A percentile compares a stretch with the other conserved stretches of the same genome.
Evolutionary conservation across 2,888 invertebrate species (phyloP).

Genomic region (Acronicta psi): DNA sequence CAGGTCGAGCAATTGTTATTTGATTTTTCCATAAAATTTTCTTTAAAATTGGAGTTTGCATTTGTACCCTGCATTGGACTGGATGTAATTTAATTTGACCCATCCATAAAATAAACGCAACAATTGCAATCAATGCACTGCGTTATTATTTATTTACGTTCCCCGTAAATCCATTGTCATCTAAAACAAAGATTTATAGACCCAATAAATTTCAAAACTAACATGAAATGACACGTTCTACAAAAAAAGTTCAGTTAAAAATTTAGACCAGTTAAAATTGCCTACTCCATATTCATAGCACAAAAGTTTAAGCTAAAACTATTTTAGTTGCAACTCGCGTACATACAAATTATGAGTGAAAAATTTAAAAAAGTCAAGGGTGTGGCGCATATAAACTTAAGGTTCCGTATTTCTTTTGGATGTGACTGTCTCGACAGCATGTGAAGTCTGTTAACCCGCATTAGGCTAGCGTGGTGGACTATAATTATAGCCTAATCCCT

Average conservation of each 20-base stretch:
- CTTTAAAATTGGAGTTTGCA: too few relatives aligned
- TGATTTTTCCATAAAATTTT: too few relatives aligned
- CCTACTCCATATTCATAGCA: slow-evolving; percentile 41
- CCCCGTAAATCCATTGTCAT: slow-evolving; percentile 34
- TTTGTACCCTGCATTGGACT: too few relatives aligned
- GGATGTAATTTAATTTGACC: too few relatives aligned
- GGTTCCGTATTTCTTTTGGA: slow-evolving; percentile 15
- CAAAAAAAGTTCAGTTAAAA: slow-evolving; percentile 11
- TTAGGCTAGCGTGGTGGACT: too few relatives aligned
- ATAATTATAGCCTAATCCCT: too few relatives aligned
- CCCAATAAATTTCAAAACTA: slow-evolving; percentile 15
- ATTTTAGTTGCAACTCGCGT: slow-evolving; percentile 27
- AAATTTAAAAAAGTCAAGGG: slow-evolving; percentile 20
- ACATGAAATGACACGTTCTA: background rate
- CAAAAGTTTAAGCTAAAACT: slow-evolving; percentile 36
- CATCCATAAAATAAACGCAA: too few relatives aligned
- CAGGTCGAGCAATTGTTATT: too few relatives aligned
- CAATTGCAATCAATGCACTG: too few relatives aligned
- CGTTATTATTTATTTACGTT: background rate
- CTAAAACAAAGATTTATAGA: slow-evolving; percentile 30
- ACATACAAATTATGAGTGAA: slow-evolving; percentile 33
- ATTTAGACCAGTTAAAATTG: slow-evolving; percentile 7
- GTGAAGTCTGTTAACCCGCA: too few relatives aligned
- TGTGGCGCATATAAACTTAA: slow-evolving; percentile 2
- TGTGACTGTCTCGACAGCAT: too few relatives aligned